Evolutionary conservation across 1,140 invertebrate species (phyloP), one percentile per base, ranked within the genome.

Genomic region (Maconellicoccus hirsutus): DNA sequence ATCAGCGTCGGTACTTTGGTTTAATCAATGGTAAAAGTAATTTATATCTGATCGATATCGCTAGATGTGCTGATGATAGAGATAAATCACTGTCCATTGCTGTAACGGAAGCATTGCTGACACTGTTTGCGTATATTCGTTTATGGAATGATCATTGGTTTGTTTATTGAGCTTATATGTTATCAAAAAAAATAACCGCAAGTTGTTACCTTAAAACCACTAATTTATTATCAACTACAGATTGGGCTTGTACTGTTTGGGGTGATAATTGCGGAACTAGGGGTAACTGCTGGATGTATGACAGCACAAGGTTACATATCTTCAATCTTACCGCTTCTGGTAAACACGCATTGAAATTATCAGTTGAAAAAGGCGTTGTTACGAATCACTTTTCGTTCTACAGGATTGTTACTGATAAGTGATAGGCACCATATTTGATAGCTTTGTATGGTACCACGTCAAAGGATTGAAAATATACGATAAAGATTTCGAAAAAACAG

Each of bases 401-500:
- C n/a, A n/a, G n/a, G n/a, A n/a, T n/a, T n/a, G n/a, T n/a, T n/a
- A n/a, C n/a, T n/a, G n/a, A n/a, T n/a, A n/a, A n/a, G n/a, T n/a
- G n/a, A n/a, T 88, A 70, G 86, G 86, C 1, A 83, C 85, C 1
- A 8, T 87, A 1, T 87, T 87, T 74, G 86, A 88, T 74, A 75
- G 83, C 29, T 84, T 83, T 14, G 85, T 88, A 1, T 88, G 86
- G 86, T 87, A 86, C 77, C 86, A 83, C 73, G 84, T 86, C 0
- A 87, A 87, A 77, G 83, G 86, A 71, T 79, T 89, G 3, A 84
- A 86, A 77, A 87, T 89, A 75, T 89, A 88, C 76, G 86, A 88
- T 73, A 86, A 87, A 74, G 61, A 66, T 26, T 66, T 25, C 16
- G 61, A 66, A 23, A 52, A 52, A 16, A 3, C n/a, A 52, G 16